Evolutionary conservation across 2,888 invertebrate species (phyloP), one percentile per base, ranked within the genome.

Genomic region (Agonopterix subpropinquella): DNA sequence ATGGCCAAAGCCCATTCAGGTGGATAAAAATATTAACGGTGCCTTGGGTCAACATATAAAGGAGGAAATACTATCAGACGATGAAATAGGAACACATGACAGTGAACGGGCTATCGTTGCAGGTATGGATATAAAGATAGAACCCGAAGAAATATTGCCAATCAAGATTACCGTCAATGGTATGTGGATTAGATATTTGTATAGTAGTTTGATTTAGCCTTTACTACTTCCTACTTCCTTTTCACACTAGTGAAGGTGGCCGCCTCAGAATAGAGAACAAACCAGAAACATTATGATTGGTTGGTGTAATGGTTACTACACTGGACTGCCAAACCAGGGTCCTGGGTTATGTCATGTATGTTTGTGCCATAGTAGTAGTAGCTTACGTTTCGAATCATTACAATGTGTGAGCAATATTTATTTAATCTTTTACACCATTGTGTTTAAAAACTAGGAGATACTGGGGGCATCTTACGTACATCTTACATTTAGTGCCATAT

Each of bases 1-100:
- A 0, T 86, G 86, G 87, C 87, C 86, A 0, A 76, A 79, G 58
- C 87, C 86, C 0, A 86, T 86, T 53, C 73, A 77, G 54, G 54
- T 86, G 0, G 74, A 77, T 4, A 79, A 70, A 53, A 77, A 69
- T 47, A 48, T 79, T 1, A 63, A 65, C 4, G 64, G 61, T 18
- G 56, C 57, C 2, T 52, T 67, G 7, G 56, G 76, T 36, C 53
- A 80, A 1, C 80, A 82, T 46, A 71, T 87, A 1, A 88, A 88
- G 57, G 70, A 85, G 54, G 87, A 88, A 58, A 61, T 78, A 0
- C 2, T 80, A 18, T 77, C 82, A 0, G 86, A 84, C 46, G 76
- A 78, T 11, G 86, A 86, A 47, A 60, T 67, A 55, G 60, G 36
- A 53, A 43, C 35, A n/a, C 42, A 51, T n/a, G 62, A 67, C 13